phyloP scores from a whole-genome alignment of 2,113 vertebrate genomes.

The Rhipidura dahli region DNA sequence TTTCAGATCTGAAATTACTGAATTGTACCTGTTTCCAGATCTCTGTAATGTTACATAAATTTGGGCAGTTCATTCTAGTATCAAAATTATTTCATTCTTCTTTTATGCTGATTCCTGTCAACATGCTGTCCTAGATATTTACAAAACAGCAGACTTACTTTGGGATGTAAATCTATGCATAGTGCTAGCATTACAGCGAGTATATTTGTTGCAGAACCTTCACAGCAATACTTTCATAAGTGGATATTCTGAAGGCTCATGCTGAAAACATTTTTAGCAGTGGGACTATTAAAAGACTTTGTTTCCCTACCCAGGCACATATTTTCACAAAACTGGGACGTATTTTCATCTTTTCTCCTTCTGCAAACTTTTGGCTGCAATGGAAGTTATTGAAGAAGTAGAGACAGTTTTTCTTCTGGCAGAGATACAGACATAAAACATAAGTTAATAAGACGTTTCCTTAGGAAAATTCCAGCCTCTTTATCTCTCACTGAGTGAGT shows the following conservation, averaged over 20 bases:
- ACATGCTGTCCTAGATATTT: neutral
- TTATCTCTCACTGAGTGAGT: slow-evolving; percentile 43
- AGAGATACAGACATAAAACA: neutral
- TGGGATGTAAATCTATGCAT: neutral
- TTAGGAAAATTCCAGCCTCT: slow-evolving; percentile 51
- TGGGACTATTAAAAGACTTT: neutral
- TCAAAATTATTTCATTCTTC: neutral
- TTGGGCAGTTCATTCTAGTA: neutral
- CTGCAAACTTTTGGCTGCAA: neutral
- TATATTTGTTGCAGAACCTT: neutral
- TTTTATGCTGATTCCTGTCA: neutral
- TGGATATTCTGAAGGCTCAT: neutral
- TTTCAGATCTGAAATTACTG: neutral
- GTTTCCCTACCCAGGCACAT: neutral
- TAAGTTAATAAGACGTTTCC: slow-evolving; percentile 11
- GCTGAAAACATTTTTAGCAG: neutral
- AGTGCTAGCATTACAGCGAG: neutral
- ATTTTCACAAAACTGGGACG: neutral
- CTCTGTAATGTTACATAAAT: neutral
- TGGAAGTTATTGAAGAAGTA: neutral
- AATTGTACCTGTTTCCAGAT: neutral
- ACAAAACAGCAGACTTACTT: neutral
- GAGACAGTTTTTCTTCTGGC: neutral
- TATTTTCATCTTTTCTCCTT: neutral
- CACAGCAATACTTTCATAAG: neutral